Evolutionary conservation across 1,140 invertebrate genomes (phyloP).

Genomic region (Metaphire vulgaris): DNA sequence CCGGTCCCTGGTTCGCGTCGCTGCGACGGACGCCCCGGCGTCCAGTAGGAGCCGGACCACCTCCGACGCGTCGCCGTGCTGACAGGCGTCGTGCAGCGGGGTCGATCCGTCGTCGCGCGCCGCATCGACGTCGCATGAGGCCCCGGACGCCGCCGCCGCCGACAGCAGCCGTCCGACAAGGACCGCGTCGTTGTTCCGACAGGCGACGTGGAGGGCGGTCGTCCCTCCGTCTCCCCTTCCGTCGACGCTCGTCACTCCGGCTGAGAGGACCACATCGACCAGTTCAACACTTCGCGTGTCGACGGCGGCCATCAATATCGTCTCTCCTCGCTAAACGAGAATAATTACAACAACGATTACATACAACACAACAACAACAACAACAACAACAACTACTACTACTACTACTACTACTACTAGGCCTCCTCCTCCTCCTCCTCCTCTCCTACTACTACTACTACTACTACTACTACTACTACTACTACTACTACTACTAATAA

Average conservation of each 20-base stretch:
- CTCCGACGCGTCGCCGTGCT: slow-evolving; percentile 14
- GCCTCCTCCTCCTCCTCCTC: no score
- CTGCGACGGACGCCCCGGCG: slow-evolving; percentile 9
- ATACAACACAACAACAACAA: no score
- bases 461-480: no score
- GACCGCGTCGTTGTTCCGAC: not conserved
- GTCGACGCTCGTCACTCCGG: not conserved
- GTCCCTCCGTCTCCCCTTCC: not conserved
- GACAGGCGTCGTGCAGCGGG: slow-evolving; percentile 58
- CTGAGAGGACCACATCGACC: not conserved
- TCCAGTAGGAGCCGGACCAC: slow-evolving; percentile 14
- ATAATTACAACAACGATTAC: no score
- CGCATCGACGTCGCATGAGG: slow-evolving; percentile 60
- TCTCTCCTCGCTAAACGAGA: not conserved
- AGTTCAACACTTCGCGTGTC: not conserved
- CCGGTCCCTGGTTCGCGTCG: not conserved
- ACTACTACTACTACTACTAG: no score
- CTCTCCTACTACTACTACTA: no score
- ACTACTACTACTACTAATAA: no score
- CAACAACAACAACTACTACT: no score
- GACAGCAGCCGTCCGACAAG: not conserved
- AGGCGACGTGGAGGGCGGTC: not conserved
- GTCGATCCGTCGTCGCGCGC: slow-evolving; percentile 62
- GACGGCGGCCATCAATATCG: not conserved
- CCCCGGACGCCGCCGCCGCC: no score